These are phyloP conservation scores for Plecotus auritus DNA, from an alignment of 2,113 vertebrate species.

Conservation along the genomic window DNA sequence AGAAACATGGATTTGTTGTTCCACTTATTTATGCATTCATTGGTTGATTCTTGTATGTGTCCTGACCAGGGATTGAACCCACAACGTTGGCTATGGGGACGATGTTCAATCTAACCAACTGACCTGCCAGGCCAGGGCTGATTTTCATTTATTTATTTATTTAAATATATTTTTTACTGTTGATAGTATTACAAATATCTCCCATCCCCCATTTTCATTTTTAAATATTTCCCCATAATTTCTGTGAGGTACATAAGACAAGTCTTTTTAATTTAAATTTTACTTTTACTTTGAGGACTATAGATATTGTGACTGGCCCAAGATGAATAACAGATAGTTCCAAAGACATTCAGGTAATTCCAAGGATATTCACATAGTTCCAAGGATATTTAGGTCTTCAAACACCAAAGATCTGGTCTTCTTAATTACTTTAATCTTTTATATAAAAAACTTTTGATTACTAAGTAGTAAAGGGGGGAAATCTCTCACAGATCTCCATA, in stretches of 20 bases:
- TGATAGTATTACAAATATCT: too few relatives aligned
- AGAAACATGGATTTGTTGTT: background rate
- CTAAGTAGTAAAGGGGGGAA: background rate
- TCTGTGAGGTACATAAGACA: background rate
- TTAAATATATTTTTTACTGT: background rate
- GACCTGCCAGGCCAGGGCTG: background rate
- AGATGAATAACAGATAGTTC: background rate
- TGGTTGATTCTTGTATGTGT: background rate
- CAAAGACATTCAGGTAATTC: conserved; percentile 5
- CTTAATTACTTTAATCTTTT: background rate
- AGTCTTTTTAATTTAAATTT: background rate
- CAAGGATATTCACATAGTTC: background rate
- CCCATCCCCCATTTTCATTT: background rate
- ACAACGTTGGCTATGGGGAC: background rate
- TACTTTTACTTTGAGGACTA: conserved; percentile 8
- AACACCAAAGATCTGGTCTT: background rate
- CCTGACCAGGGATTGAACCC: background rate
- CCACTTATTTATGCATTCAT: background rate
- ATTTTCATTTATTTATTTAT: background rate
- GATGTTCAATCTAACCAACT: background rate
- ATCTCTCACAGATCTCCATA: background rate
- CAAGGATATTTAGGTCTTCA: background rate
- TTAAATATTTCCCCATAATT: conserved; percentile 23
- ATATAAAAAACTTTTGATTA: background rate
- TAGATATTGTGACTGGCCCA: background rate